phyloP scores from a whole-genome alignment of 1,140 invertebrate species.

The Octopus sinensis region DNA sequence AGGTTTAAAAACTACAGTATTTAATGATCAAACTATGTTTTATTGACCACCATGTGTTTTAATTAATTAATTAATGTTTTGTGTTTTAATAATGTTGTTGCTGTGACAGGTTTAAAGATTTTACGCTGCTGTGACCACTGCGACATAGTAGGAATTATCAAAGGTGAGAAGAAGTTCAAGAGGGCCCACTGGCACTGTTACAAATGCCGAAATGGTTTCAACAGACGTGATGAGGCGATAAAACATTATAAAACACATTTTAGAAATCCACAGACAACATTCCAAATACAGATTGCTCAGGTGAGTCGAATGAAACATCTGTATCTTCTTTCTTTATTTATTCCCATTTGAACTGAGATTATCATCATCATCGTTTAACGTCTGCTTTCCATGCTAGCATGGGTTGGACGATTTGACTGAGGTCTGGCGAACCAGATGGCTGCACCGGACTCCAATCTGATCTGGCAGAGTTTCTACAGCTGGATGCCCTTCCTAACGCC shows the following conservation, averaged over 20 bases:
- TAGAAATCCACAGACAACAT: conserved; percentile 57
- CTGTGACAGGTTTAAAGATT: conserved; percentile 53
- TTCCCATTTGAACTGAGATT: not conserved
- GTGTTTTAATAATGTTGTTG: conserved; percentile 15
- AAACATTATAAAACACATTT: conserved; percentile 59
- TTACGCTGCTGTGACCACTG: conserved; percentile 57
- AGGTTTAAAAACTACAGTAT: no score
- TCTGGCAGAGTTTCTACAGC: no score
- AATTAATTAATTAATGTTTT: not conserved
- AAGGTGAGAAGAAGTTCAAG: conserved; percentile 58
- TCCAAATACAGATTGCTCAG: conserved; percentile 58
- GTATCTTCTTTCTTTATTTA: no score
- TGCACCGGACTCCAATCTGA: no score
- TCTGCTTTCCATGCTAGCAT: no score
- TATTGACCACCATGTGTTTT: no score
- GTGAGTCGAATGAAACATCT: conserved; percentile 23
- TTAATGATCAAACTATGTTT: no score
- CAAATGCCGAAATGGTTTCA: conserved; percentile 57
- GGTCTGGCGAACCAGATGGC: no score
- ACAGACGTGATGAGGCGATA: conserved; percentile 56
- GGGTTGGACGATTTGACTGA: no score
- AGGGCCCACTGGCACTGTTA: conserved; percentile 60
- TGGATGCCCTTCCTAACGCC: no score
- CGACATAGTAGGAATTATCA: conserved; percentile 58
- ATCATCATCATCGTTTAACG: no score